These are phyloP conservation scores for Drosophila sturtevanti DNA, from an alignment of 1,140 invertebrate genomes.

Conservation along the genomic window DNA sequence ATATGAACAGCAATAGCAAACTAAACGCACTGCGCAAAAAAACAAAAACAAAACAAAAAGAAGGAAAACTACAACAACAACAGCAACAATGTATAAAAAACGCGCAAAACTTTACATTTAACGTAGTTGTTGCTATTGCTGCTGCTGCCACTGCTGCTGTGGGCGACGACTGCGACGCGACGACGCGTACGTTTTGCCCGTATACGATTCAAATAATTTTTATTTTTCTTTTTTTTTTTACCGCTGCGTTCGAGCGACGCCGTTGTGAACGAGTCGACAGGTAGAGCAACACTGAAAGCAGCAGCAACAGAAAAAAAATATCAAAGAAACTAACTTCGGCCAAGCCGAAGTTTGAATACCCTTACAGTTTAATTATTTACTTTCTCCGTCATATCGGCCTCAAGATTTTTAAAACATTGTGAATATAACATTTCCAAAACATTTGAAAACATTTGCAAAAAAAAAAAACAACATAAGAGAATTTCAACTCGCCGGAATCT, in stretches of 20 bases:
- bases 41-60: conserved; percentile 41
- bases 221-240: conserved; percentile 36
- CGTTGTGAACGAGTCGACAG: conserved; percentile 66
- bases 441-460: too few species aligned
- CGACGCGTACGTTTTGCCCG: conserved; percentile 32
- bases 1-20: conserved; percentile 28
- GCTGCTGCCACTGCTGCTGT: conserved; percentile 26
- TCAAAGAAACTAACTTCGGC: too few species aligned
- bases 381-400: too few species aligned
- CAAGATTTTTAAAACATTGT: too few species aligned
- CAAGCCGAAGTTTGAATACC: too few species aligned
- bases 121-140: conserved; percentile 32
- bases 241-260: conserved; percentile 40
- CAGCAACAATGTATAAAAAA: conserved; percentile 22
- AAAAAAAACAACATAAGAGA: too few species aligned
- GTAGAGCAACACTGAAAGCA: conserved; percentile 57
- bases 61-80: conserved; percentile 21
- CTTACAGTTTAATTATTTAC: too few species aligned
- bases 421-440: too few species aligned
- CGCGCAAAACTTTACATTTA: conserved; percentile 62
- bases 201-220: conserved; percentile 29
- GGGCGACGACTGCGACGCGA: conserved; percentile 33
- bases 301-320: not conserved
- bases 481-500: too few species aligned
- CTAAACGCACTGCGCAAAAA: conserved; percentile 52